Conservation (phyloP, 2,113 vertebrate genomes). For the Forbesichthys papilliferus region DNA sequence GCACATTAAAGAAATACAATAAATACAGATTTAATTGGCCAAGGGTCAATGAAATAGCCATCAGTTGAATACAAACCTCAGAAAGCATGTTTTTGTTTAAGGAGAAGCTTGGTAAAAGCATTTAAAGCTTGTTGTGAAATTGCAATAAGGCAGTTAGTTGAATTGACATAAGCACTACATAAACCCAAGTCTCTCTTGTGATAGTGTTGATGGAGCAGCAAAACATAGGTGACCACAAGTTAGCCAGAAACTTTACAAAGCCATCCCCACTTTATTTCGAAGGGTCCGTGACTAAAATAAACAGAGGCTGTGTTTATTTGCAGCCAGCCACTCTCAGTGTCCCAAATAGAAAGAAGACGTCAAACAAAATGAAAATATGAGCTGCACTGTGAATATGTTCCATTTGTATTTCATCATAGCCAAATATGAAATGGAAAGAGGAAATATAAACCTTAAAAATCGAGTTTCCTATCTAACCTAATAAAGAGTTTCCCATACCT, state of each 20-base stretch:
- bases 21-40: no score
- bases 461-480: no score
- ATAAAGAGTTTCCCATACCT: no score
- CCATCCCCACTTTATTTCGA: conserved; percentile 24
- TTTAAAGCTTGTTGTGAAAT: background rate
- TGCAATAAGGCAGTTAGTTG: background rate
- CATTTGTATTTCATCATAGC: background rate
- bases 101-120: background rate
- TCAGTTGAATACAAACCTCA: background rate
- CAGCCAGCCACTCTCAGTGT: conserved; percentile 33
- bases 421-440: background rate
- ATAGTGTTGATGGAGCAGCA: conserved; percentile 22
- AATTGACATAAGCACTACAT: background rate
- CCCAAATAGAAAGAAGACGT: conserved; percentile 25
- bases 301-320: conserved; percentile 49
- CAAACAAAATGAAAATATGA: conserved; percentile 24
- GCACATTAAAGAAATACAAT: no score
- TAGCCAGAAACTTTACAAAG: conserved; percentile 11
- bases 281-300: conserved; percentile 42
- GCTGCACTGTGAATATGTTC: background rate
- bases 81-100: background rate
- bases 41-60: background rate
- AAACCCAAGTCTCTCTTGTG: conserved; percentile 16
- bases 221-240: conserved; percentile 32
- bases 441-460: background rate